Evolutionary conservation across 2,888 invertebrate genomes (phyloP), one percentile per base, ranked within the genome.

Genomic region (Pediacus dermestoides): DNA sequence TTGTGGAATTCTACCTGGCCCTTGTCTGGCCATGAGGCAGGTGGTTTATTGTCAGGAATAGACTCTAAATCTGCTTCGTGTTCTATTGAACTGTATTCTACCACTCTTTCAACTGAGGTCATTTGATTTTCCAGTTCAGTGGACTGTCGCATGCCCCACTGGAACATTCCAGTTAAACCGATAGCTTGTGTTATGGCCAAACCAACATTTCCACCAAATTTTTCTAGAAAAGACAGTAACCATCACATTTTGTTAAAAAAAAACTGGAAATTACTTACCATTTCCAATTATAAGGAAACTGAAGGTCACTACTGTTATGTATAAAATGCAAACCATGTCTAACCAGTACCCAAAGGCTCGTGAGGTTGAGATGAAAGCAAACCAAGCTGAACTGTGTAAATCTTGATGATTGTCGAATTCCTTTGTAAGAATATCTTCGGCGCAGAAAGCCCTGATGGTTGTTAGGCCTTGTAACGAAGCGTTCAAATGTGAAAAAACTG

Each of bases 331-430:
- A 34, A 92, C 79, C 50, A 89, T 74, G 66, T 97, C 97, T 56
- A 97, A 71, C 79, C 89, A 89, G 60, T 93, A 88, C 1, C 93
- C 95, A 61, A 97, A 93, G 53, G 96, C 94, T 44, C 95, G 81
- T 10, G 89, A 88, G 3, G 89, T 85, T 0, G 88, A 80, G 36
- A 97, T 81, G 67, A 92, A 93, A 58, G 91, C 74, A 63, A 83
- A 95, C 86, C 90, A 96, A 3, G 95, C 86, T 1, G 94, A 87
- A 35, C 92, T 89, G 62, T 96, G 93, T 3, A 86, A 63, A 61
- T 88, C 88, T 64, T 88, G 88, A 58, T 87, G 85, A 48, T 78
- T 77, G 57, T 89, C 89, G 57, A 91, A 90, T 64, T 89, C 88
- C 16, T 76, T 71, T 28, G 81, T 80, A 26, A 95, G 80, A 12